Evolutionary conservation across 2,888 invertebrate species (phyloP), one percentile per base, ranked within the genome.

Genomic region (Apeira syringaria): DNA sequence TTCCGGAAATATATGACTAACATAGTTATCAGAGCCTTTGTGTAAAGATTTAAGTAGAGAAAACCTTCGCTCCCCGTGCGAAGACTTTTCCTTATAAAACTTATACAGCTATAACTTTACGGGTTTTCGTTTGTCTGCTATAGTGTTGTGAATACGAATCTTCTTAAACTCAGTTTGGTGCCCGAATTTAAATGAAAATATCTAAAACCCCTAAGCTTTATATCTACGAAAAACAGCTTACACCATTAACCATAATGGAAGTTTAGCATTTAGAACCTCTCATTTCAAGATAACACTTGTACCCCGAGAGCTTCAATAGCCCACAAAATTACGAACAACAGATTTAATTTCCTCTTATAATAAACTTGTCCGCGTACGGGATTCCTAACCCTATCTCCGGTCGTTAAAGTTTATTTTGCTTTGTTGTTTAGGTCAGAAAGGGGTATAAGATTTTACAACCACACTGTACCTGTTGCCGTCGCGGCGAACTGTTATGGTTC

Each of bases 381-480:
- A 55, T 44, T 45, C 27, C 52, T 40, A 37, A 53, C 62, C 54
- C 57, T 66, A 42, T 48, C 32, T 47, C 17, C 26, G 3, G n/a
- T 12, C 2, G 10, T 36, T 42, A 61, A 55, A 47, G 64, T 56
- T 46, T 45, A 44, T 41, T 54, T 53, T 61, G 26, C 44, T 48
- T 56, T 60, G 56, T 57, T 10, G 44, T 45, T 45, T 47, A 45
- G 60, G 58, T 59, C 48, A 51, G 49, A 56, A 52, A 43, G 41
- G 55, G 59, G 59, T 64, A 58, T 51, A 56, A 61, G 56, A 63
- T 67, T 70, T 68, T 67, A 68, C 63, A 59, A 54, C 59, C 64
- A 56, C 63, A 49, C 40, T 56, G 73, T 74, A 83, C 83, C 82
- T 83, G 83, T 83, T 84, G 83, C 74, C 53, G 53, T 43, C 56